Base-by-base conservation (phyloP, 2,888 invertebrate genomes). In the Philaethria dido region DNA sequence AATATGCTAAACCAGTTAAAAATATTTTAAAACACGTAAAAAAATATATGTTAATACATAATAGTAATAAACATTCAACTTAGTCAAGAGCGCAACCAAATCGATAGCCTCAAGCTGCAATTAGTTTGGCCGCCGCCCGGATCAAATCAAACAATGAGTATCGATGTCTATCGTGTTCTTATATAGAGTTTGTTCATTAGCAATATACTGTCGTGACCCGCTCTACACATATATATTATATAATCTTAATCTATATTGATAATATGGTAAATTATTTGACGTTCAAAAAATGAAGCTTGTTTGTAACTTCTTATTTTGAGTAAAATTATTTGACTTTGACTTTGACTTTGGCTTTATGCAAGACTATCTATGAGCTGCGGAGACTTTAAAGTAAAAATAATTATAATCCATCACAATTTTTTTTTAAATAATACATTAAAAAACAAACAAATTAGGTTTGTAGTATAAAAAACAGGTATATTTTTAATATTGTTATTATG, bases 111-210 rank as follows among this genome's bases (percentile, higher is more conserved):
- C 78, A 80, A 86, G 89, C 84, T 83, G 83, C 86, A 90, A 89
- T 90, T 90, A 89, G 87, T 88, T 86, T 79, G 79, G 80, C 80
- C 82, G 84, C 83, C 83, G 82, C 72, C 71, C 74, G 73, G 78
- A 73, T 77, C 78, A 88, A 89, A 81, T 88, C 88, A 90, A 90
- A 89, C 86, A 89, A 77, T 74, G 78, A 78, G 74, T 77, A 76
- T 69, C 68, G 66, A 68, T 66, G 62, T 64, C 44, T 66, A 55
- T 33, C 39, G 14, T 42, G 39, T 42, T 57, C 55, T 57, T 57
- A 57, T 57, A n/a, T 22, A 42, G 39, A 22, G 42, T 64, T 54
- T 48, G 22, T 57, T 36, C 64, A 22, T 55, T 57, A 22, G 22
- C n/a, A n/a, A 42, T 57, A 22, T 11, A 22, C 22, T 22, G 20